Evolutionary conservation across 1,140 invertebrate species (phyloP).

Genomic region (Cylas formicarius): DNA sequence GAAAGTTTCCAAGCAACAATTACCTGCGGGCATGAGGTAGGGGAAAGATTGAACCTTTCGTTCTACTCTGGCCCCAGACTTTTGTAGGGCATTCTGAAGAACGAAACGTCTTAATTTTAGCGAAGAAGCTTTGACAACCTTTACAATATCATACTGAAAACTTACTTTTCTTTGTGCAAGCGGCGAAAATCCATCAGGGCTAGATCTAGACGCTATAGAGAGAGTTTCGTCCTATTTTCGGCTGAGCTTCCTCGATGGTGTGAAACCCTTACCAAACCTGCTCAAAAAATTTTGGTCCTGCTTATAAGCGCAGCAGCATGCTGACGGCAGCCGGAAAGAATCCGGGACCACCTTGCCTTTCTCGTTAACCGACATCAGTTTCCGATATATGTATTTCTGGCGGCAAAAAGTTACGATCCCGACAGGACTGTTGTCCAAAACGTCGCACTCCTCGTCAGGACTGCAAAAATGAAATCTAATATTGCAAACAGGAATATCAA

Average conservation of each 20-base stretch:
- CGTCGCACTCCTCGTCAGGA: constrained; percentile 35
- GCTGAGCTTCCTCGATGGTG: too few relatives aligned
- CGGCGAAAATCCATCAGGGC: too few relatives aligned
- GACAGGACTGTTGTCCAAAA: constrained; percentile 41
- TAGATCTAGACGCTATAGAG: too few relatives aligned
- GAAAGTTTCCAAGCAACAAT: neutral
- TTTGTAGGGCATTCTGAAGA: too few relatives aligned
- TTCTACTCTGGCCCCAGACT: too few relatives aligned
- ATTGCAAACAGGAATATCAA: too few relatives aligned
- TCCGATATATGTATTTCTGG: constrained; percentile 56
- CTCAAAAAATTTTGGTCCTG: constrained; percentile 23
- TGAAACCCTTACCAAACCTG: constrained; percentile 13
- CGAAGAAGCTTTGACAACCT: too few relatives aligned
- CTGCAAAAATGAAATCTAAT: constrained; percentile 11
- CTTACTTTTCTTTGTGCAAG: too few relatives aligned
- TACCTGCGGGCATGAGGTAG: constrained; percentile 5
- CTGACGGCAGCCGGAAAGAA: constrained; percentile 53
- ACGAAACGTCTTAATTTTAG: too few relatives aligned
- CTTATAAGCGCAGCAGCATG: constrained; percentile 51
- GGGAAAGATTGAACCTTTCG: constrained; percentile 2
- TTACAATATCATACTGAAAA: too few relatives aligned
- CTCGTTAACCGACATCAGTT: constrained; percentile 46
- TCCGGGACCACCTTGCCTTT: constrained; percentile 45
- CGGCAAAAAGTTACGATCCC: constrained; percentile 51
- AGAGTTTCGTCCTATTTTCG: too few relatives aligned